Percentiles rank a stretch among this genome's conserved stretches.
Evolutionary conservation across 1,140 invertebrate genomes (phyloP).

Genomic region (Hyphantria cunea): DNA sequence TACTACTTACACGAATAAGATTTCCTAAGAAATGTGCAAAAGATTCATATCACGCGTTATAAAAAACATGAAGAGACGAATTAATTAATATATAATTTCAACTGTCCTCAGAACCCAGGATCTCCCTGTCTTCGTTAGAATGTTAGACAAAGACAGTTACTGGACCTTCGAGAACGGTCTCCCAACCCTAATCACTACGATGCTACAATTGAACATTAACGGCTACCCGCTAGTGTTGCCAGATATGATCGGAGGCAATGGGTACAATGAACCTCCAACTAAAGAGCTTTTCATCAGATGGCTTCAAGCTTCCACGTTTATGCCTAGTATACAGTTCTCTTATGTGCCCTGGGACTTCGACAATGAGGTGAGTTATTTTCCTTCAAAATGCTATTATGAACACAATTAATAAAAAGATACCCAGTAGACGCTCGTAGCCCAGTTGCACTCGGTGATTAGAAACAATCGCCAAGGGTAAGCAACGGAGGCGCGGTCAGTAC

Average conservation of each 20-base stretch:
- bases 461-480: too few species aligned
- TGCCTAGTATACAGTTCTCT: slow-evolving; percentile 94
- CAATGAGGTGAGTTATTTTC: slow-evolving; percentile 77
- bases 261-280: slow-evolving; percentile 85
- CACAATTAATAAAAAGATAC: too few species aligned
- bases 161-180: slow-evolving; percentile 92
- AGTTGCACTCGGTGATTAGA: too few species aligned
- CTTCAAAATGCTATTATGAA: neutral
- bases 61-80: too few species aligned
- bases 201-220: slow-evolving; percentile 90
- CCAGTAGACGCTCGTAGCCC: too few species aligned
- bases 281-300: slow-evolving; percentile 93
- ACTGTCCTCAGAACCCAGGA: slow-evolving; percentile 85
- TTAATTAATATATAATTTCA: neutral
- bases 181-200: slow-evolving; percentile 89
- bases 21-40: too few species aligned
- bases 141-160: slow-evolving; percentile 92
- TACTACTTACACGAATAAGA: too few species aligned
- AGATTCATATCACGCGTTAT: too few species aligned
- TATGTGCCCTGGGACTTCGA: slow-evolving; percentile 94
- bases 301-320: slow-evolving; percentile 92
- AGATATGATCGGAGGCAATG: slow-evolving; percentile 96
- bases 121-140: slow-evolving; percentile 90
- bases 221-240: slow-evolving; percentile 94
- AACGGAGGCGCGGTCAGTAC: too few species aligned